Evolutionary conservation across 2,797 vertebrate genomes (phyloP), one percentile per base, ranked within the genome.

Genomic region (Acipenser ruthenus): DNA sequence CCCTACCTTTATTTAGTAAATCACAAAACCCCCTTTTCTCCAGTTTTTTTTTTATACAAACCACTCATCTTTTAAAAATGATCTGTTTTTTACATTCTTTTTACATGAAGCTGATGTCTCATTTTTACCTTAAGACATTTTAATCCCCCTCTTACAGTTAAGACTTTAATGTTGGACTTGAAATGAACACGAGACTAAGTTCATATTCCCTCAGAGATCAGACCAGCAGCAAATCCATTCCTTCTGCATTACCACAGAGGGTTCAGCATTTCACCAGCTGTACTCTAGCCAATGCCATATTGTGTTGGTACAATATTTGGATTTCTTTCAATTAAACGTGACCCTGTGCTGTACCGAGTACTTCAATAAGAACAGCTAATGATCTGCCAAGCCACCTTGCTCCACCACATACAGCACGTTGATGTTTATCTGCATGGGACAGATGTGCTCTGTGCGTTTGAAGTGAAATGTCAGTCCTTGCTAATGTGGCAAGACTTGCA

Each of bases 301-400:
- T 47, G 2, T 74, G 72, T 71, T 69, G 62, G 48, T 12, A 71
- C 10, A 58, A 5, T 55, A 66, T 74, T 64, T 66, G 78, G 77
- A 78, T 78, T 82, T 77, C 71, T 76, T 68, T 73, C 72, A 4
- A 71, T 67, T 79, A 83, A 75, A 80, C 83, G 75, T 73, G 77
- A 70, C 61, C 23, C 65, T 15, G 60, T 77, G 75, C 76, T 76
- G 68, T 74, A 74, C 71, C 64, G 80, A 74, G 68, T 73, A 74
- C 79, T 69, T 49, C 72, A 64, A 70, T 62, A 13, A 72, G 83
- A 79, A 79, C 80, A 79, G 75, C 81, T 82, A 78, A 84, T 88
- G 89, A 90, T 87, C 86, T 82, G 52, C 74, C 79, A 69, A 72
- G 84, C 82, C 88, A 87, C 89, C 86, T 88, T 84, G 86, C 84